These are phyloP conservation scores for Frankliniella fusca DNA, from an alignment of 2,888 invertebrate species.

Conservation along the genomic window DNA sequence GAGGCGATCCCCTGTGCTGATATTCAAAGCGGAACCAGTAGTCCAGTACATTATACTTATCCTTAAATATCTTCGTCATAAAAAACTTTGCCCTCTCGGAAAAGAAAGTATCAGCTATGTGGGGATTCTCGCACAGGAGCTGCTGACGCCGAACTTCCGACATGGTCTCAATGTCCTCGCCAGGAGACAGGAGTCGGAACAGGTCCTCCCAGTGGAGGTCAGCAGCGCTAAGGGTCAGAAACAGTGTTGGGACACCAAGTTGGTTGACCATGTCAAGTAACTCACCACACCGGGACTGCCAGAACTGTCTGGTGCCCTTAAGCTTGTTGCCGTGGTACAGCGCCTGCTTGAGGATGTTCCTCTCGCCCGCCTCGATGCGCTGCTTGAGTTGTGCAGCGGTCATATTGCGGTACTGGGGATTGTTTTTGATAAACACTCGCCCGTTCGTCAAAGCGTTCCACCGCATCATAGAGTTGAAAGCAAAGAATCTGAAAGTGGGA, in stretches of 20 bases:
- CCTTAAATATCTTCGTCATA: not conserved
- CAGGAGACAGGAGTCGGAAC: conserved; percentile 28
- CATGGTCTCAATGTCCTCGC: not conserved
- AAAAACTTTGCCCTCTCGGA: not conserved
- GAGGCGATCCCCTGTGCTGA: conserved; percentile 37
- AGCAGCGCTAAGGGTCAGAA: conserved; percentile 36
- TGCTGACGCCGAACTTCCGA: conserved; percentile 9
- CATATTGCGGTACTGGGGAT: conserved; percentile 8
- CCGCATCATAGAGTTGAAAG: no score
- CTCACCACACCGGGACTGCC: conserved; percentile 32
- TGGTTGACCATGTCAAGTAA: no score
- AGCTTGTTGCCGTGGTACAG: not conserved
- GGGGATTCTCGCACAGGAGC: conserved; percentile 34
- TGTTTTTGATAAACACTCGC: not conserved
- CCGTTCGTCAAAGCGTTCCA: not conserved
- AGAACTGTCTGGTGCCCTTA: conserved; percentile 33
- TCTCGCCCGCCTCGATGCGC: not conserved
- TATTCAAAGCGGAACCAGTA: conserved; percentile 34
- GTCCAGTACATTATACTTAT: conserved; percentile 29
- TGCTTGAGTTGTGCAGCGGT: not conserved
- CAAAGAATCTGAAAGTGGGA: conserved; percentile 31
- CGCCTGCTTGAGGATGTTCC: no score
- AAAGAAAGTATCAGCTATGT: conserved; percentile 33
- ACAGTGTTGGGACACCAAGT: conserved; percentile 34
- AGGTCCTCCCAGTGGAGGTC: conserved; percentile 36